A percentile compares a stretch with the other conserved stretches of the same genome.
Conservation (phyloP, 2,113 vertebrate species). For the Uria lomvia region DNA sequence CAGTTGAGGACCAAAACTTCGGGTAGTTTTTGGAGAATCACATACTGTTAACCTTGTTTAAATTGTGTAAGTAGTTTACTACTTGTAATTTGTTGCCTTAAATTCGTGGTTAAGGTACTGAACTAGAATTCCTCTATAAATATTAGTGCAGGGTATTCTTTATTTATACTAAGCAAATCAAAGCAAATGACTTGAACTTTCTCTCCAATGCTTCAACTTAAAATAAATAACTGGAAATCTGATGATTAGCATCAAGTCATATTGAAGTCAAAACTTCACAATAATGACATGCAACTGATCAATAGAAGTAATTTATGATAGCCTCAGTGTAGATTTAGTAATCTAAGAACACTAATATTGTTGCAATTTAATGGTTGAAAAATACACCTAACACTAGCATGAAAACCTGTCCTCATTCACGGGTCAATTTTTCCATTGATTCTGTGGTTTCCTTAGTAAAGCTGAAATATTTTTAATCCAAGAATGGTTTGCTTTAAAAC, state of each 20-base stretch:
- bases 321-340: neutral
- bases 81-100: neutral
- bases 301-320: neutral
- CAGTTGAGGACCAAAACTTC: neutral
- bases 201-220: neutral
- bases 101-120: constrained; percentile 2
- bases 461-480: constrained; percentile 31
- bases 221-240: neutral
- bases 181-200: neutral
- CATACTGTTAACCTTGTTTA: constrained; percentile 11
- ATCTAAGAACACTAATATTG: neutral
- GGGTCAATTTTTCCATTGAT: neutral
- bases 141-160: constrained; percentile 31
- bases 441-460: constrained; percentile 21
- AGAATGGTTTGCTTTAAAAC: neutral
- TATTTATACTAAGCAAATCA: constrained; percentile 38
- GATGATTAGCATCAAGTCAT: neutral
- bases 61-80: constrained; percentile 22
- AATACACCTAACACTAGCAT: neutral
- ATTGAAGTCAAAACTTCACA: neutral
- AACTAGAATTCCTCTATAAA: constrained; percentile 37
- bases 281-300: neutral
- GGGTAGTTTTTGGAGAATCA: neutral
- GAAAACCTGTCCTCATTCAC: neutral
- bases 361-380: constrained; percentile 7